Percentiles rank a stretch among this genome's conserved stretches.
Evolutionary conservation across 2,113 vertebrate species (phyloP).

Genomic region (Callionymus lyra): DNA sequence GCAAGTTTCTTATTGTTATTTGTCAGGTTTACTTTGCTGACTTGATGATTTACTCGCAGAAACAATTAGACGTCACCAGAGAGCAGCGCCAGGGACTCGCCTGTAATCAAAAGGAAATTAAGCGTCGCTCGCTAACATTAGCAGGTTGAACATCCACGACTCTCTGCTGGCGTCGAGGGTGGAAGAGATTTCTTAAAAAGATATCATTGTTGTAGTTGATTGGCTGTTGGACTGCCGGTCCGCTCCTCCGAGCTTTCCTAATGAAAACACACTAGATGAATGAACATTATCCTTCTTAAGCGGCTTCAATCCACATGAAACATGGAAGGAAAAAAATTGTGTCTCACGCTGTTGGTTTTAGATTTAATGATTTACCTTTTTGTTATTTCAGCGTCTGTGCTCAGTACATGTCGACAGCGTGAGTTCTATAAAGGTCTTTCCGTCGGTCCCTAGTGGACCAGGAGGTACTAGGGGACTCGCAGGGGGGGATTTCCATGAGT

Average conservation of each 20-base stretch:
- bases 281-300: slow-evolving; percentile 23
- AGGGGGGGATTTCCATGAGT: slow-evolving; percentile 44
- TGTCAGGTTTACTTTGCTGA: slow-evolving; percentile 61
- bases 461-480: slow-evolving; percentile 11
- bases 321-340: too few species aligned
- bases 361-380: too few species aligned
- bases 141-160: slow-evolving; percentile 33
- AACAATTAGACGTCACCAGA: slow-evolving; percentile 63
- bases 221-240: slow-evolving; percentile 25
- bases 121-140: slow-evolving; percentile 57
- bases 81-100: slow-evolving; percentile 62
- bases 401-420: slow-evolving; percentile 47
- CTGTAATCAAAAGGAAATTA: slow-evolving; percentile 66
- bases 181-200: slow-evolving; percentile 3
- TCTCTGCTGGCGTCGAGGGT: slow-evolving; percentile 24
- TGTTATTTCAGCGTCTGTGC: too few species aligned
- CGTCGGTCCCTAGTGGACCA: slow-evolving; percentile 47
- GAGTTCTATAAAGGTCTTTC: slow-evolving; percentile 73
- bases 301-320: too few species aligned
- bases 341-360: too few species aligned
- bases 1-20: slow-evolving; percentile 54
- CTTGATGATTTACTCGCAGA: slow-evolving; percentile 65
- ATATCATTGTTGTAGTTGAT: slow-evolving; percentile 40
- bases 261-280: slow-evolving; percentile 18
- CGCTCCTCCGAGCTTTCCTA: slow-evolving; percentile 36